phyloP scores from a whole-genome alignment of 53 echinoderm and acorn worm genomes.

The Patiria pectinifera region DNA sequence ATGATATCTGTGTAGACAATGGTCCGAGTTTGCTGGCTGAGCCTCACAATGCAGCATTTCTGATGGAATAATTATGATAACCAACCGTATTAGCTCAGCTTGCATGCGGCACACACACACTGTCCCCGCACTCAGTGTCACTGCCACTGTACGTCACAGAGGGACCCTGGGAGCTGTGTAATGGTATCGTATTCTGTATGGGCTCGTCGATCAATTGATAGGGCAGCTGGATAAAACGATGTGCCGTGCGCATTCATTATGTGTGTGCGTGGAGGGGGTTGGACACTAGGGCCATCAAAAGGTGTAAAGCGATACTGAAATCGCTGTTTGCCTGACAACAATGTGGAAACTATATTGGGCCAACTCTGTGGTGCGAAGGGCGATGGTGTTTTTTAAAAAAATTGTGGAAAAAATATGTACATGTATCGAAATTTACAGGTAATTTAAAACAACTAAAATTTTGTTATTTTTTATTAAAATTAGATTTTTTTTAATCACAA shows the following conservation, averaged over 20 bases:
- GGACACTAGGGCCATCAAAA: not conserved
- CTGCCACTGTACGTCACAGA: not conserved
- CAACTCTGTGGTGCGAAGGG: not conserved
- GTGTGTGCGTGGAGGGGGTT: not conserved
- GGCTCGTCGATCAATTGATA: slow-evolving; percentile 23
- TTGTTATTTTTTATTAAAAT: not conserved
- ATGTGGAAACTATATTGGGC: not conserved
- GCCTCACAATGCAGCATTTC: not conserved
- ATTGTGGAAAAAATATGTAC: not conserved
- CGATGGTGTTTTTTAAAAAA: not conserved
- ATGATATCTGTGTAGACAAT: not conserved
- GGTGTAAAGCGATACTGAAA: not conserved
- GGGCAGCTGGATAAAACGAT: not conserved
- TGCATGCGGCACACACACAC: not conserved
- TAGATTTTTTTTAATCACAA: too few relatives aligned
- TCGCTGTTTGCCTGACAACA: not conserved
- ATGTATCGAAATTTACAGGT: too few relatives aligned
- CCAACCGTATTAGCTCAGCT: not conserved
- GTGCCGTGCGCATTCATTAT: not conserved
- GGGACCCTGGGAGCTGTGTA: slow-evolving; percentile 14
- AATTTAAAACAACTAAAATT: too few relatives aligned
- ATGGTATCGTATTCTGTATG: not conserved
- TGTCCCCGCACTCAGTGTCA: not conserved
- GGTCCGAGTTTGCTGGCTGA: not conserved
- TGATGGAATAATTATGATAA: not conserved